These are phyloP conservation scores for Podilymbus podiceps DNA, from an alignment of 2,113 vertebrate species.

Conservation along the genomic window DNA sequence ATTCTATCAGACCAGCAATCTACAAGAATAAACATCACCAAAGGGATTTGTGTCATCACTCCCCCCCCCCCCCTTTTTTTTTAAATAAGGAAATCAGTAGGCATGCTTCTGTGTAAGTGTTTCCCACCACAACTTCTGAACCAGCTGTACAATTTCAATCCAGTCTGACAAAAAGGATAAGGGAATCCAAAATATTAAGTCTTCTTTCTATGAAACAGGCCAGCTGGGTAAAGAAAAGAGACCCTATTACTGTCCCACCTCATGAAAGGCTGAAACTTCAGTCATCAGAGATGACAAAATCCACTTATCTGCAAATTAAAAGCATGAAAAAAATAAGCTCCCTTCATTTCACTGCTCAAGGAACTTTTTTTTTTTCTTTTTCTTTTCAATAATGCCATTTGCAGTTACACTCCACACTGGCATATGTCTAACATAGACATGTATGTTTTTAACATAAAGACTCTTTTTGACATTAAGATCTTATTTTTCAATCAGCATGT, in stretches of 20 bases:
- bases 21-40: conserved; percentile 18
- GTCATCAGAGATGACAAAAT: not conserved
- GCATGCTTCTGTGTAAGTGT: not conserved
- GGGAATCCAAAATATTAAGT: not conserved
- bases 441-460: not conserved
- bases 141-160: conserved; percentile 6
- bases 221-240: not conserved
- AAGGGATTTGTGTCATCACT: not conserved
- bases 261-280: not conserved
- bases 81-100: not conserved
- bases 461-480: not conserved
- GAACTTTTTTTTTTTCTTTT: not conserved
- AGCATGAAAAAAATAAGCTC: not conserved
- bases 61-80: not conserved
- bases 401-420: not conserved
- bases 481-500: not conserved
- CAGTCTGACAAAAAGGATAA: not conserved
- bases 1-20: not conserved
- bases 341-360: not conserved
- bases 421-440: not conserved
- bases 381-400: not conserved
- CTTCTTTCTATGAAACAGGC: not conserved
- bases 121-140: not conserved
- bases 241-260: not conserved
- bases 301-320: not conserved